Percentiles rank a stretch among this genome's conserved stretches.
Evolutionary conservation across 1,140 invertebrate species (phyloP).

Genomic region (Lepidurus couesii): DNA sequence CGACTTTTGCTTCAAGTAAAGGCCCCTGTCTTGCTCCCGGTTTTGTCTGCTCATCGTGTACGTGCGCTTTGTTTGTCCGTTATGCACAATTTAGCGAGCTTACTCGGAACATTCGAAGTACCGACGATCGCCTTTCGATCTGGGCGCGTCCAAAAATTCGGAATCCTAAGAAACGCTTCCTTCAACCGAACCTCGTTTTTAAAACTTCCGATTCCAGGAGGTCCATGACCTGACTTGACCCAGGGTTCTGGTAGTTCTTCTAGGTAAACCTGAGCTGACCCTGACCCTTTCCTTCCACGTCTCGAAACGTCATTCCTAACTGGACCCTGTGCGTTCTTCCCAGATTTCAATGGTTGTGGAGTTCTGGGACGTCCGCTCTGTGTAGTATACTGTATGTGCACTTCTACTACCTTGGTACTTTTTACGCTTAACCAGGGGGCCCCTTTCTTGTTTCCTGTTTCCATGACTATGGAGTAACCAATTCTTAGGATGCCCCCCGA

Average conservation of each 20-base stretch:
- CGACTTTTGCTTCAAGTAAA: constrained; percentile 52
- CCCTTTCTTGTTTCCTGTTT: background rate
- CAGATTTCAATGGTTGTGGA: constrained; percentile 39
- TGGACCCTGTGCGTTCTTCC: background rate
- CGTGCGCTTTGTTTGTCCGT: background rate
- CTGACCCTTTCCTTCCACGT: background rate
- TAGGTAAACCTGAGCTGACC: constrained; percentile 12
- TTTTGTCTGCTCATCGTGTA: background rate
- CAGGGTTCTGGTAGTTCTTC: background rate
- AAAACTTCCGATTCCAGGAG: constrained; percentile 14
- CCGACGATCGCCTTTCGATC: background rate
- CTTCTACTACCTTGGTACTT: background rate
- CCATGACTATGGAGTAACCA: constrained; percentile 4
- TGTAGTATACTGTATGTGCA: background rate
- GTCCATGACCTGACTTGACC: background rate
- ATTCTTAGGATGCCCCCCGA: constrained; percentile 46
- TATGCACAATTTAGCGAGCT: background rate
- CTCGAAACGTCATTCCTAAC: constrained; percentile 4
- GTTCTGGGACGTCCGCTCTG: constrained; percentile 27
- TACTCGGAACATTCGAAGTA: background rate
- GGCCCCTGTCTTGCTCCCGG: background rate
- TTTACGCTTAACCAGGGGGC: background rate
- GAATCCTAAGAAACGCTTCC: constrained; percentile 13
- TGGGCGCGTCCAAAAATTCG: background rate
- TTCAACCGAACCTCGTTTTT: background rate